Conservation (phyloP, 2,888 invertebrate species). For the Lasius fuliginosus region DNA sequence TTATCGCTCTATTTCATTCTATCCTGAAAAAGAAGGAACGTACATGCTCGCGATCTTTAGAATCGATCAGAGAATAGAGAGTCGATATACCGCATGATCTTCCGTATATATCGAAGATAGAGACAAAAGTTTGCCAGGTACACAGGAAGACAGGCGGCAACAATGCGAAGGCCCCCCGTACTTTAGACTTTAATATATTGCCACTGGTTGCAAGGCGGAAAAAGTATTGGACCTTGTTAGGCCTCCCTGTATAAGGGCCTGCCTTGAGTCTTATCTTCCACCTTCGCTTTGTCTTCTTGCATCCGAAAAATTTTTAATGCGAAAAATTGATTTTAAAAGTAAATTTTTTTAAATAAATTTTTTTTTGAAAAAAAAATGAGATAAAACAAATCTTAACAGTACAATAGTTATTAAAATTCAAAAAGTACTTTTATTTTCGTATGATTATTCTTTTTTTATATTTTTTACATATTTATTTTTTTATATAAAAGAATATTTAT, state of each 20-base stretch:
- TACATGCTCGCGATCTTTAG: constrained; percentile 86
- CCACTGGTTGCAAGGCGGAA: constrained; percentile 81
- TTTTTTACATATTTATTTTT: not conserved
- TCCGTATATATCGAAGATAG: constrained; percentile 73
- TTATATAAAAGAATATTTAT: not conserved
- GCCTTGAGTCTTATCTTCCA: constrained; percentile 64
- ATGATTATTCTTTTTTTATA: not conserved
- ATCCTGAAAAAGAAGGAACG: constrained; percentile 7
- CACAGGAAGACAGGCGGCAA: constrained; percentile 79
- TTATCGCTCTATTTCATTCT: constrained; percentile 4
- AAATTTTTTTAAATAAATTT: not conserved
- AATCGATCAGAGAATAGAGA: constrained; percentile 62
- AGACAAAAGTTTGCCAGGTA: constrained; percentile 82
- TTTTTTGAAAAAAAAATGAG: not conserved
- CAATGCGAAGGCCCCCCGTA: constrained; percentile 85
- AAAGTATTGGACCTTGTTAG: constrained; percentile 86
- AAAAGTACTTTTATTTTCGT: not conserved
- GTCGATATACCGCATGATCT: constrained; percentile 64
- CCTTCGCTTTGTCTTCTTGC: constrained; percentile 78
- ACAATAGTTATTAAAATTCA: not conserved
- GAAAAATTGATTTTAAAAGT: constrained; percentile 82
- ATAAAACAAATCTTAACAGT: not conserved
- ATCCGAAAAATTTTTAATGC: constrained; percentile 84
- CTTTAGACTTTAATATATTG: constrained; percentile 85
- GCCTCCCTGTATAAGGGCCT: constrained; percentile 85